phyloP scores from a whole-genome alignment of 30 jellyfish, hydroid and myxozoan genomes.

The Pseudorhiza aurosa region DNA sequence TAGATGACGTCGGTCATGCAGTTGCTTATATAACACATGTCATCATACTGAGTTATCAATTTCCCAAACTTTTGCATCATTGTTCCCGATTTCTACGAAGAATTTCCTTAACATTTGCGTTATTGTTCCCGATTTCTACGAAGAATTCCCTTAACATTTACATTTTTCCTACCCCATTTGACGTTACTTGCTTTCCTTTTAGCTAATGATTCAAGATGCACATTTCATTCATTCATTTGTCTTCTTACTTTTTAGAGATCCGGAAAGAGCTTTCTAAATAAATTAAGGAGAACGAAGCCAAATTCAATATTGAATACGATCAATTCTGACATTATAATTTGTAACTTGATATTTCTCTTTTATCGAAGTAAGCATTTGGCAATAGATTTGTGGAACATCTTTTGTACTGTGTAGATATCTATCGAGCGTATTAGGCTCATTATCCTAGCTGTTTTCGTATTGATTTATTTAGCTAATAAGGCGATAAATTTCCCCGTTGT shows the following conservation, averaged over 20 bases:
- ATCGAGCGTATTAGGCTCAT: background rate
- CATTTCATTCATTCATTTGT: background rate
- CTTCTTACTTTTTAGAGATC: conserved; percentile 23
- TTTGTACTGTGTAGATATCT: conserved; percentile 55
- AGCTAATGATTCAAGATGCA: background rate
- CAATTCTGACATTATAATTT: background rate
- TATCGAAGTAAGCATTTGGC: conserved; percentile 33
- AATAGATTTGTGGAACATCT: conserved; percentile 23
- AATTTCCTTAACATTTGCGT: too few species aligned
- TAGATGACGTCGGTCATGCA: too few species aligned
- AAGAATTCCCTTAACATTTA: too few species aligned
- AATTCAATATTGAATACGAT: background rate
- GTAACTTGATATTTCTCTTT: conserved; percentile 18
- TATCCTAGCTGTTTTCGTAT: conserved; percentile 27
- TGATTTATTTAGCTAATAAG: conserved; percentile 9
- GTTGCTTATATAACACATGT: too few species aligned
- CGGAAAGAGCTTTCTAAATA: conserved; percentile 23
- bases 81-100: too few species aligned
- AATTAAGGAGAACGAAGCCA: background rate
- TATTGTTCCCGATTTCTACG: too few species aligned
- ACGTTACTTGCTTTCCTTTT: too few species aligned
- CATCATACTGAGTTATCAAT: too few species aligned
- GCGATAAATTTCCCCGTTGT: too few species aligned
- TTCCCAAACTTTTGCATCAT: too few species aligned
- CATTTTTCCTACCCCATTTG: too few species aligned